Percentiles rank a stretch among this genome's conserved stretches.
These are phyloP conservation scores for Cylas formicarius DNA, from an alignment of 1,140 invertebrate genomes.

Conservation along the genomic window DNA sequence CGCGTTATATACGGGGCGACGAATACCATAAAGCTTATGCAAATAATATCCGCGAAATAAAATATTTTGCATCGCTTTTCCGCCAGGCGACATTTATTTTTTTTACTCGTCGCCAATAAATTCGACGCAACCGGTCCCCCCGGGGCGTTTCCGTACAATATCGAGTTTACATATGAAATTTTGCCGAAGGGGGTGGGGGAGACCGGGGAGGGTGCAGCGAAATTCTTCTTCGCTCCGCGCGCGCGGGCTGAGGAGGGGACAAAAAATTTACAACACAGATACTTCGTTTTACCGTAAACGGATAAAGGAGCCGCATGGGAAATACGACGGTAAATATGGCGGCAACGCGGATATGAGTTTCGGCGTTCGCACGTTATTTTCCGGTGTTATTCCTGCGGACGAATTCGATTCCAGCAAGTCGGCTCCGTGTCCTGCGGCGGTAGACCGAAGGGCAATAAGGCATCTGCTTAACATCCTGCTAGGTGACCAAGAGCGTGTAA, in stretches of 20 bases:
- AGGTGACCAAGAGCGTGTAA: no score
- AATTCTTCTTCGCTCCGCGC: no score
- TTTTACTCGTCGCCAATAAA: conserved; percentile 11
- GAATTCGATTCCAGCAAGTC: no score
- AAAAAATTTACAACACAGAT: conserved; percentile 20
- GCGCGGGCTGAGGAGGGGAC: no score
- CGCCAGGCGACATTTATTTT: conserved; percentile 1
- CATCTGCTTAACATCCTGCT: no score
- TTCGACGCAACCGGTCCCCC: conserved; percentile 11
- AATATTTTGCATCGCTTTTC: conserved; percentile 3
- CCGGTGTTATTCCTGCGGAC: no score
- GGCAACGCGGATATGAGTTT: background rate
- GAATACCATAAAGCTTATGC: no score
- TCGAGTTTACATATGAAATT: conserved; percentile 24
- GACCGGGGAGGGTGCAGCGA: no score
- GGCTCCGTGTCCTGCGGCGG: no score
- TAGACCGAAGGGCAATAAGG: no score
- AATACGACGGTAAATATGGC: conserved; percentile 18
- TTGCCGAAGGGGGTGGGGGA: conserved; percentile 12
- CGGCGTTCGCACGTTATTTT: conserved; percentile 4
- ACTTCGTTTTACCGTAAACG: conserved; percentile 20
- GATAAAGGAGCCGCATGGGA: conserved; percentile 13
- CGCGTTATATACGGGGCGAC: no score
- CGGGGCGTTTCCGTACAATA: conserved; percentile 14
- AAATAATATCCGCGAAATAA: background rate